Base-by-base conservation (phyloP, 2,113 vertebrate species). In the Lagenorhynchus albirostris region DNA sequence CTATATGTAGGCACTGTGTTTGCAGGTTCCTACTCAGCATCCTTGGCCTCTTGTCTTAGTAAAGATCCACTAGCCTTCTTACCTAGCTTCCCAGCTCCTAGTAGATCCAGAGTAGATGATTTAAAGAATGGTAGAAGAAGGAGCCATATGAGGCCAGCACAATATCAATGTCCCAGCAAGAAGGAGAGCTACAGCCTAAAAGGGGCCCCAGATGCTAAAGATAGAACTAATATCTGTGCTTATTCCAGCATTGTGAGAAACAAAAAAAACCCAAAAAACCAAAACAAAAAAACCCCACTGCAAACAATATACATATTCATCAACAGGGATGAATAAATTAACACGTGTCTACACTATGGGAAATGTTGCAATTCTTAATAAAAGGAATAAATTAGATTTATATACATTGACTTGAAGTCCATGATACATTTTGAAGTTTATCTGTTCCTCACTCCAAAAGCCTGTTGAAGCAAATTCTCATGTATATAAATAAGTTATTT, bases 311-410 rank as follows among this genome's bases (percentile, higher is more conserved):
- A 29, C 15, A 68, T 47, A 88, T 41, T 85, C 79, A 95, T 63
- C 44, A 87, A 20, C 4, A 55, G 47, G 55, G 20, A 58, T 33
- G 58, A 90, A 63, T 44, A 73, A 63, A 81, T 79, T 29, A 65
- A 44, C 20, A 9, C n/a, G 5, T 29, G 5, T 50, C 62, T 94
- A 79, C 29, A 29, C 29, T 82, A 79, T 12, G 38, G 13, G 62
- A 81, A 93, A 86, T 47, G 33, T 31, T 62, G 10, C 10, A 53
- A 44, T 81, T 67, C 50, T 81, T 50, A 85, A 68, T 44, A n/a
- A 96, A 87, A 97, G 38, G 25, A 67, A 58, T 53, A 94, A 65
- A 50, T 93, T 84, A 90, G 63, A 87, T 87, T 81, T 87, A 3
- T 77, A 86, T 53, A 50, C 55, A 41, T 9, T 90, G 58, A 44